Evolutionary conservation across 64 coral and sea anemone species (phyloP), one percentile per base, ranked within the genome.

Genomic region (Montipora capricornis): DNA sequence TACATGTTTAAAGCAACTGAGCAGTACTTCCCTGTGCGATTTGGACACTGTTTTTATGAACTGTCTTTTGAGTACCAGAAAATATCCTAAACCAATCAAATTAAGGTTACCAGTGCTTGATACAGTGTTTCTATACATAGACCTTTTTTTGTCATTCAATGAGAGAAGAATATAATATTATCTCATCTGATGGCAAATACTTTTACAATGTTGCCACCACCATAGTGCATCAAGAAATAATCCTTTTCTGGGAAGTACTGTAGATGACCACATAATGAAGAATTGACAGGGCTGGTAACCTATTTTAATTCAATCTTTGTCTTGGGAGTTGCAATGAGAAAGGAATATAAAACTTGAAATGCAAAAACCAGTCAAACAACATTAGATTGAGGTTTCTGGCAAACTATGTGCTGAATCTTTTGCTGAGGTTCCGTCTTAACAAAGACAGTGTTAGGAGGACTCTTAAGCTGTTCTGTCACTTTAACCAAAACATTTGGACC

Each of bases 311-410:
- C 37, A 57, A 57, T 6, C 53, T 11, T 57, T 4, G 53, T 57
- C 53, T 57, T 57, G 53, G 75, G 47, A 15, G 1, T 19, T 6
- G 15, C 3, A 78, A 49, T 78, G 16, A 48, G 14, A 78, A 9
- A 44, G 37, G 13, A 49, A 5, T 71, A 89, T 22, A 75, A 4
- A 7, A 51, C 8, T 14, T 10, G 9, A 69, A 8, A 64, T 64
- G 52, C 52, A 68, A 13, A 6, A 73, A 37, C n/a, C 19, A 58
- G 74, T 97, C 93, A 97, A 47, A 93, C 96, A 83, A 97, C 96
- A 89, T 97, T 97, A 61, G 96, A 97, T 77, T 97, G 96, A 73
- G 96, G 96, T 74, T 97, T 97, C 20, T 95, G 95, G 1, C 83
- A 75, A 11, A 97, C 95, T 2, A 92, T 80, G 37, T 89, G 88